Evolutionary conservation across 2,888 invertebrate genomes (phyloP).

Genomic region (Drosophila diplacantha): DNA sequence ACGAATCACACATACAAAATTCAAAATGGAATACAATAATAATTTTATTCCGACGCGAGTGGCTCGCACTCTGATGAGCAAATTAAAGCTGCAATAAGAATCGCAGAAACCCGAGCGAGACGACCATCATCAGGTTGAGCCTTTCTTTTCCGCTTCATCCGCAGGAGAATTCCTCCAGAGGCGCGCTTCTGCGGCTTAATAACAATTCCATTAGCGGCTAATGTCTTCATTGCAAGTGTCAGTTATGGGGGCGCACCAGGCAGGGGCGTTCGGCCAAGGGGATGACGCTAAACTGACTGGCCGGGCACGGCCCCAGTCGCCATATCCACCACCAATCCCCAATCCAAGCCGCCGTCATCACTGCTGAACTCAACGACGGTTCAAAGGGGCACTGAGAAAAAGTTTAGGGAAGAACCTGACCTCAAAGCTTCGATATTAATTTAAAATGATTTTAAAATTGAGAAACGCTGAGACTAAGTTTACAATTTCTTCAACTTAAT

Average conservation of each 20-base stretch:
- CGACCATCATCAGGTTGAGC: conserved; percentile 9
- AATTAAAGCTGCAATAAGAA: conserved; percentile 57
- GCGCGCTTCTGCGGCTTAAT: conserved; percentile 70
- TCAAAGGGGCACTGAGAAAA: conserved; percentile 5
- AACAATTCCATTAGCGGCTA: conserved; percentile 78
- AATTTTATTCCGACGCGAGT: conserved; percentile 65
- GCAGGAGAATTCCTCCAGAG: conserved; percentile 15
- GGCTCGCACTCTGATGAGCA: conserved; percentile 59
- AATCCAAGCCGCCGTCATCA: conserved; percentile 33
- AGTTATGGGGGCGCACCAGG: conserved; percentile 65
- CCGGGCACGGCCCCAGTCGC: conserved; percentile 42
- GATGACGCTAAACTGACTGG: conserved; percentile 68
- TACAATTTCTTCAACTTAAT: no score
- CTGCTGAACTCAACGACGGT: conserved; percentile 7
- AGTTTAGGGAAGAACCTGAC: not conserved
- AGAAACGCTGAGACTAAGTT: no score
- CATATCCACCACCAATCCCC: conserved; percentile 14
- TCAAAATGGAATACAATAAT: conserved; percentile 63
- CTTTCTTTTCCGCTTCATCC: conserved; percentile 14
- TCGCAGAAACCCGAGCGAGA: conserved; percentile 14
- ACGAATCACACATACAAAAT: conserved; percentile 23
- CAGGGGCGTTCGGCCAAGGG: conserved; percentile 18
- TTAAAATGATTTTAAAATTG: not conserved
- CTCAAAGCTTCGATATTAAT: not conserved
- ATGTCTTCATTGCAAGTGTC: conserved; percentile 78